Percentiles rank a stretch among this genome's conserved stretches.
These are phyloP conservation scores for Caracal caracal DNA, from an alignment of 2,113 vertebrate genomes.

Conservation along the genomic window DNA sequence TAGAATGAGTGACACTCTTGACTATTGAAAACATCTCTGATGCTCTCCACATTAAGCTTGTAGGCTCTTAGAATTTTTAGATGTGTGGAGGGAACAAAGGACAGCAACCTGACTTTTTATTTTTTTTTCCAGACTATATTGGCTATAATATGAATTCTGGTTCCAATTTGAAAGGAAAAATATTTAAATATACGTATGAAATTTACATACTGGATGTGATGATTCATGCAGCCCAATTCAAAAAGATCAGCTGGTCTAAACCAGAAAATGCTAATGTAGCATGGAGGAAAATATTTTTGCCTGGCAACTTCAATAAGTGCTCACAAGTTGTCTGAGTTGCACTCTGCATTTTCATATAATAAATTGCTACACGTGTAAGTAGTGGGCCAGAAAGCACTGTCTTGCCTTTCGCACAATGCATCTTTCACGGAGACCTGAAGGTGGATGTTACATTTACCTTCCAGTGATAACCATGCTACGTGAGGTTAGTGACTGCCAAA, in stretches of 20 bases:
- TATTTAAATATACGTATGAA: conserved; percentile 26
- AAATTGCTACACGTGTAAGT: background rate
- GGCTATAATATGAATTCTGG: background rate
- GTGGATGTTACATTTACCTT: background rate
- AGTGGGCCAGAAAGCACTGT: background rate
- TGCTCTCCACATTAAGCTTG: background rate
- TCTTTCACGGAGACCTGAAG: background rate
- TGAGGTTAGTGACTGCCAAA: background rate
- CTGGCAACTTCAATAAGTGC: background rate
- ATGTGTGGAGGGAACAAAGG: background rate
- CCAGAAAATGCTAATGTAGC: conserved; percentile 24
- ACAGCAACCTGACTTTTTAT: background rate
- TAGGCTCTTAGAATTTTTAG: background rate
- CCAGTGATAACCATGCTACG: background rate
- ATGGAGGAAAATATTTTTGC: background rate
- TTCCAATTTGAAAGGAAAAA: background rate
- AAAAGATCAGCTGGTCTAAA: conserved; percentile 36
- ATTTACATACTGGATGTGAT: background rate
- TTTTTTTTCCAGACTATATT: conserved; percentile 38
- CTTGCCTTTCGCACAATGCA: background rate
- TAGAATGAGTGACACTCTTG: background rate
- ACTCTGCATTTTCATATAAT: background rate
- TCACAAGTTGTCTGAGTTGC: background rate
- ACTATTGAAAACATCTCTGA: background rate
- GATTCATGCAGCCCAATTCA: background rate